phyloP scores from a whole-genome alignment of 2,888 invertebrate species.

The Dasysyrphus albostriatus region DNA sequence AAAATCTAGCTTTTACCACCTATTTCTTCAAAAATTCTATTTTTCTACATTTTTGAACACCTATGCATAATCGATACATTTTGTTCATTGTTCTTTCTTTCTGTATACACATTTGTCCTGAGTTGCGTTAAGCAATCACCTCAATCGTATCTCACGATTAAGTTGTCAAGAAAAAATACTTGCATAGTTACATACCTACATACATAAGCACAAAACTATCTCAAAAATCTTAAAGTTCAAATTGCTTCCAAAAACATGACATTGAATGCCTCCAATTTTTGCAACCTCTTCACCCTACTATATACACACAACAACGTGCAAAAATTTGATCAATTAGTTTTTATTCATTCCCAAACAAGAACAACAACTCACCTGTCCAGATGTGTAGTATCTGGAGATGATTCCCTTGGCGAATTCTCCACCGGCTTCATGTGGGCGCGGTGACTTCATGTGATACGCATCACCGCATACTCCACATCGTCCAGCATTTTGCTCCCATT shows the following conservation, averaged over 20 bases:
- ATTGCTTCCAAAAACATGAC: conserved; percentile 27
- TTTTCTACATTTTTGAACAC: too few species aligned
- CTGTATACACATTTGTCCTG: too few species aligned
- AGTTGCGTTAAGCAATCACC: neutral
- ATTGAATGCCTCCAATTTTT: conserved; percentile 39
- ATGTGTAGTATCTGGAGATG: conserved; percentile 91
- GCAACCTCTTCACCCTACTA: conserved; percentile 1
- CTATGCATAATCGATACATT: too few species aligned
- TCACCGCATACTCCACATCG: conserved; percentile 96
- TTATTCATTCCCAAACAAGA: conserved; percentile 29
- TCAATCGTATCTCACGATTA: conserved; percentile 13
- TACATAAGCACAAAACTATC: neutral
- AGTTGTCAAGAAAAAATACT: conserved; percentile 29
- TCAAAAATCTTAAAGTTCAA: neutral
- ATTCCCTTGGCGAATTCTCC: conserved; percentile 94
- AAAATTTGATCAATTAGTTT: conserved; percentile 56
- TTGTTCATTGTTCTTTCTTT: too few species aligned
- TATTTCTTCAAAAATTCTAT: too few species aligned
- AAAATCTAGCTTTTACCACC: too few species aligned
- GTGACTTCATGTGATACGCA: conserved; percentile 88
- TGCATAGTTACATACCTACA: too few species aligned
- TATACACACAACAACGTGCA: neutral
- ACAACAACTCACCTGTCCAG: conserved; percentile 88
- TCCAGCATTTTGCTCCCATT: conserved; percentile 94
- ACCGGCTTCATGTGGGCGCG: conserved; percentile 95